Evolutionary conservation across 2,797 vertebrate species (phyloP), one percentile per base, ranked within the genome.

Genomic region (Cossypha caffra): DNA sequence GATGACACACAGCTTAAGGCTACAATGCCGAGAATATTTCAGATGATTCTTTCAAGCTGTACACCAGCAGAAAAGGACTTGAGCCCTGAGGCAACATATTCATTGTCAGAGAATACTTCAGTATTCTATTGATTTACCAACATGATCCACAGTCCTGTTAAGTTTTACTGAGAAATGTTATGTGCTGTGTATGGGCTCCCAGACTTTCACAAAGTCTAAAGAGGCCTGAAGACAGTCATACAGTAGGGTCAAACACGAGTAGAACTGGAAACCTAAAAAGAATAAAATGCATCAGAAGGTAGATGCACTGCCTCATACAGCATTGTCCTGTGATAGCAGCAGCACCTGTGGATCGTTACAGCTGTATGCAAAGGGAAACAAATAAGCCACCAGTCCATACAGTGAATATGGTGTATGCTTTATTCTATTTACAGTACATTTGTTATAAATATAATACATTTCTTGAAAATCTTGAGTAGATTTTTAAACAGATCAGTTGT

Each of bases 391-490:
- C 93, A 92, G 68, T 82, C 48, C 91, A 77, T 97, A 98, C 97
- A 98, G 97, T 97, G 98, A 98, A 98, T 98, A 98, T 97, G 96
- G 98, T 98, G 98, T 98, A 98, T 97, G 98, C 99, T 99, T 99
- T 99, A 99, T 99, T 99, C 98, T 99, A 99, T 99, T 98, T 99
- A 99, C 99, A 99, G 98, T 98, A 98, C 98, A 98, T 99, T 98
- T 99, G 98, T 99, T 99, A 99, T 99, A 99, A 99, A 99, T 99
- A 99, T 99, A 99, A 99, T 99, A 99, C 98, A 99, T 98, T 98
- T 99, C 97, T 98, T 98, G 98, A 99, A 99, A 99, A 98, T 98
- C 98, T 98, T 96, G 97, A 98, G 98, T 98, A 98, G 97, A 98
- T 98, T 98, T 98, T 98, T 64, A 35, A 96, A 98, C 98, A 98